A percentile compares a stretch with the other conserved stretches of the same genome.
These are phyloP conservation scores for Vanessa atalanta DNA, from an alignment of 1,140 invertebrate genomes.

Conservation along the genomic window DNA sequence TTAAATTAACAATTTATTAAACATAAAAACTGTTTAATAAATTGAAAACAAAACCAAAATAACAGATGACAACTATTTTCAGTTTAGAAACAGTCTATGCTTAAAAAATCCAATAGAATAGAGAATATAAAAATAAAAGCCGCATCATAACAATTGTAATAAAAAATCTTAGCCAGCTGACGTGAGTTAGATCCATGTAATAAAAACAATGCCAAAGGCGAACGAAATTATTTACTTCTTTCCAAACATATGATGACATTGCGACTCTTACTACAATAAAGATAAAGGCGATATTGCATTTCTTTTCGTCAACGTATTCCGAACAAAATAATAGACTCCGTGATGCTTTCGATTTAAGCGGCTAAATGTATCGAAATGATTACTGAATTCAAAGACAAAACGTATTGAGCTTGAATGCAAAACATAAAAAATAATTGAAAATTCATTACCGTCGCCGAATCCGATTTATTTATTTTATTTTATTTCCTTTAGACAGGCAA, in stretches of 20 bases:
- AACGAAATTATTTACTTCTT: constrained; percentile 37
- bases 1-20: no score
- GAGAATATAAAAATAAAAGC: constrained; percentile 11
- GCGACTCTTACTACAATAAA: constrained; percentile 9
- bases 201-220: constrained; percentile 41
- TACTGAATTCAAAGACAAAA: constrained; percentile 9
- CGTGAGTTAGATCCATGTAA: constrained; percentile 37
- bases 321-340: constrained; percentile 15
- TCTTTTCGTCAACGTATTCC: constrained; percentile 17
- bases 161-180: constrained; percentile 41
- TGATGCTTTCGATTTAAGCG: constrained; percentile 20
- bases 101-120: background rate
- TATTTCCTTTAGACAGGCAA: background rate
- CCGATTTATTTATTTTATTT: background rate
- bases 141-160: constrained; percentile 32
- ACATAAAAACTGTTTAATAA: no score
- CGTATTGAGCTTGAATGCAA: constrained; percentile 2
- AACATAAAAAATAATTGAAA: constrained; percentile 3
- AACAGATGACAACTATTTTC: no score
- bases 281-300: constrained; percentile 16
- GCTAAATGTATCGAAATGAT: constrained; percentile 19
- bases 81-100: no score
- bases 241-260: constrained; percentile 20
- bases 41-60: no score
- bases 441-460: background rate